Evolutionary conservation across 2,113 vertebrate species (phyloP), one percentile per base, ranked within the genome.

Genomic region (Hassar affinis): DNA sequence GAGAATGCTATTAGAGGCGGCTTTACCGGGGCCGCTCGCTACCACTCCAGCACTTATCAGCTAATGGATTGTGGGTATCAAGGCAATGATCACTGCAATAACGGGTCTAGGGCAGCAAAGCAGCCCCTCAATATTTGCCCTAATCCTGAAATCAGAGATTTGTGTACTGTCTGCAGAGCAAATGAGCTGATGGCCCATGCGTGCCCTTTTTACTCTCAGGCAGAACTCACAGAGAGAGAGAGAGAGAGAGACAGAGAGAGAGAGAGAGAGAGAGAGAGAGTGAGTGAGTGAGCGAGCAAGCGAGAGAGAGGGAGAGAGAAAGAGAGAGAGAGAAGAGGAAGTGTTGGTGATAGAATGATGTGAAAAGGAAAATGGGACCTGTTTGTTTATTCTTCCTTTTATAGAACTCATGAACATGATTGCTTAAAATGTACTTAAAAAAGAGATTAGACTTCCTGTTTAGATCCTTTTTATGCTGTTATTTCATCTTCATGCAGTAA

Each of bases 51-150:
- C 92, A 93, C 94, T 93, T 94, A 93, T 94, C 93, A 93, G 89
- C 90, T 93, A 93, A 93, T 94, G 92, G 92, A 93, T 94, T 94
- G 91, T 92, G 91, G 92, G 90, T 94, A 95, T 94, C 93, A 92
- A 91, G 91, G 91, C 91, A 93, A 92, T 92, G 88, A 94, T 94
- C 92, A 90, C 91, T 91, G 91, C 92, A 93, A 93, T 92, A 93
- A 93, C 91, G 91, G 91, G 91, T 88, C 88, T 86, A 83, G 88
- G 91, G 90, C 90, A 93, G 87, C 91, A 82, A 88, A 84, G 88
- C 90, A 87, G 88, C 88, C 91, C 91, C 89, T 90, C 85, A 81
- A 89, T 90, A 89, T 91, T 91, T 91, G 90, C 90, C 92, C 91
- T 89, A 88, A 91, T 85, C 90, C 87, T 86, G 87, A 90, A 92